phyloP scores from a whole-genome alignment of 2,888 invertebrate genomes.

The Parelbella ahira region DNA sequence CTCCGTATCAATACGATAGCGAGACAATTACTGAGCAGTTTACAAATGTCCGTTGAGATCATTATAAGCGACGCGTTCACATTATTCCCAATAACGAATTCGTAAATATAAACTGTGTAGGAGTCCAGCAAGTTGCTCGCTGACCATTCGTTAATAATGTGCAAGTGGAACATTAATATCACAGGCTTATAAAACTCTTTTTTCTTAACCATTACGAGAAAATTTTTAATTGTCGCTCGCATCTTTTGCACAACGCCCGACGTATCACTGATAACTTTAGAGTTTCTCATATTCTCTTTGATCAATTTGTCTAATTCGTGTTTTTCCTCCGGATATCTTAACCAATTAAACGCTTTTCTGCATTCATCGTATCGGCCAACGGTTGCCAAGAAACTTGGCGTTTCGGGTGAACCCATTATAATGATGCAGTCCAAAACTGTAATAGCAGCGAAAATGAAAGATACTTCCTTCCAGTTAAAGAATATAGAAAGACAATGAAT shows the following conservation, averaged over 20 bases:
- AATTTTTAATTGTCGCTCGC: conserved; percentile 30
- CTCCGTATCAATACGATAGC: conserved; percentile 81
- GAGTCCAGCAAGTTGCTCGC: conserved; percentile 83
- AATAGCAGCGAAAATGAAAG: conserved; percentile 12
- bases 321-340: conserved; percentile 23
- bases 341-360: conserved; percentile 21
- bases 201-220: conserved; percentile 35
- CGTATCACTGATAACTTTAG: not conserved
- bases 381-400: conserved; percentile 22
- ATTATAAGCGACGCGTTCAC: conserved; percentile 82
- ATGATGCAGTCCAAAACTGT: conserved; percentile 17
- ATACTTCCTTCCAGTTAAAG: conserved; percentile 23
- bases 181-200: conserved; percentile 78
- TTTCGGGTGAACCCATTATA: conserved; percentile 24
- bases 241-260: not conserved
- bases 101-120: conserved; percentile 82
- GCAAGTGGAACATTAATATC: conserved; percentile 79
- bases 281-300: conserved; percentile 5
- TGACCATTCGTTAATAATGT: conserved; percentile 82
- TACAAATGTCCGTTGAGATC: conserved; percentile 80
- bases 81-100: conserved; percentile 72
- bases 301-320: conserved; percentile 25
- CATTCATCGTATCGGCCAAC: conserved; percentile 24
- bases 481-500: conserved; percentile 12
- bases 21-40: conserved; percentile 77